Evolutionary conservation across 2,113 vertebrate species (phyloP).

Genomic region (Cervus canadensis): DNA sequence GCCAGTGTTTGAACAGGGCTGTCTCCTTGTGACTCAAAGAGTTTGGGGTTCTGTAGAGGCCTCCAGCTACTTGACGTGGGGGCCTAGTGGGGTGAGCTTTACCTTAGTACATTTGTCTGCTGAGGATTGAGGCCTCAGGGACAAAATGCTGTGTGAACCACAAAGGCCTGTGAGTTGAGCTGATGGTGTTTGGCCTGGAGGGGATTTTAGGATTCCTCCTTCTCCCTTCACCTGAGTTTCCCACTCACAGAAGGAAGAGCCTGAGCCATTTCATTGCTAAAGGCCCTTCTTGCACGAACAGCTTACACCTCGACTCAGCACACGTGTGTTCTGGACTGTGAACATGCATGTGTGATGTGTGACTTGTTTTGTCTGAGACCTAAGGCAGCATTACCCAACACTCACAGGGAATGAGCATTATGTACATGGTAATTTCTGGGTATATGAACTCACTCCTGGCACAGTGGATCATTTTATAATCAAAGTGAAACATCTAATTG

Average conservation of each 20-base stretch:
- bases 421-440: background rate
- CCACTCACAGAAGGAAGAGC: background rate
- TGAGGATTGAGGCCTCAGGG: background rate
- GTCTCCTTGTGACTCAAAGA: background rate
- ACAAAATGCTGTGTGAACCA: background rate
- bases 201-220: background rate
- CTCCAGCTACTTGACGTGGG: background rate
- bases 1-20: background rate
- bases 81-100: background rate
- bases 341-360: background rate
- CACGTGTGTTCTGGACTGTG: background rate
- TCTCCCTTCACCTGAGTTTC: background rate
- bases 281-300: background rate
- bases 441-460: background rate
- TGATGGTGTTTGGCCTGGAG: background rate
- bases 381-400: background rate
- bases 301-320: background rate
- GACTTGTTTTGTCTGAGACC: background rate
- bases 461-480: conserved; percentile 54
- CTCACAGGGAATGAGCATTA: background rate
- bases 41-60: background rate
- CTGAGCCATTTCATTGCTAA: background rate
- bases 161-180: background rate
- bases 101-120: background rate
- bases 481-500: conserved; percentile 56